A percentile compares a stretch with the other conserved stretches of the same genome.
These are phyloP conservation scores for Ictalurus punctatus DNA, from an alignment of 2,113 vertebrate genomes.

Conservation along the genomic window DNA sequence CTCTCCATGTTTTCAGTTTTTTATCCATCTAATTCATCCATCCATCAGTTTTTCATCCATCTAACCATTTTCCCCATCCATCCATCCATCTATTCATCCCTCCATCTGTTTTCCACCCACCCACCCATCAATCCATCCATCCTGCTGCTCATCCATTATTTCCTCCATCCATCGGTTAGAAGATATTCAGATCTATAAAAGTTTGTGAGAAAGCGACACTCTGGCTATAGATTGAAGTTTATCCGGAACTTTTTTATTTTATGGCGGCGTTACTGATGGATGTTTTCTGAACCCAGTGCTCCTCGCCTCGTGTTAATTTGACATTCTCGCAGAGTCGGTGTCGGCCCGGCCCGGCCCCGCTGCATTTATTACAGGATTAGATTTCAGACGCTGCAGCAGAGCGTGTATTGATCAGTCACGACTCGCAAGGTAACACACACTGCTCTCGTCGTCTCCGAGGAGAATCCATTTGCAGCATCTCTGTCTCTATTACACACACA, in stretches of 20 bases:
- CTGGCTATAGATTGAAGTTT: not conserved
- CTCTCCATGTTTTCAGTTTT: not conserved
- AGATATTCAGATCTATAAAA: not conserved
- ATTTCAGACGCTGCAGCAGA: slow-evolving; percentile 29
- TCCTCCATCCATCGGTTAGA: not conserved
- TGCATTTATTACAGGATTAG: slow-evolving; percentile 16
- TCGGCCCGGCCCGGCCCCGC: not conserved
- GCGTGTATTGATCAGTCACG: slow-evolving; percentile 32
- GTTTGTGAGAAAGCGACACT: not conserved
- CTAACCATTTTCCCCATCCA: no score
- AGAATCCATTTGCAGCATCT: slow-evolving; percentile 18
- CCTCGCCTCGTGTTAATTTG: not conserved
- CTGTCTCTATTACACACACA: not conserved
- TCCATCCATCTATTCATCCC: no score
- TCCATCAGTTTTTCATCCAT: not conserved
- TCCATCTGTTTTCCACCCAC: not conserved
- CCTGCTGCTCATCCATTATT: no score
- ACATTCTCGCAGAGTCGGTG: not conserved
- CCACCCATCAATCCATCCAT: no score
- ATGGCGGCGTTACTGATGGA: not conserved
- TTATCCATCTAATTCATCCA: not conserved
- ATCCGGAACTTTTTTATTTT: no score
- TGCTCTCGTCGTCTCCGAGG: not conserved
- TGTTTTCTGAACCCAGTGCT: not conserved
- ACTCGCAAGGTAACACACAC: slow-evolving; percentile 25